Base-by-base conservation (phyloP, 2,797 vertebrate species). In the Gallinago nigripennis region DNA sequence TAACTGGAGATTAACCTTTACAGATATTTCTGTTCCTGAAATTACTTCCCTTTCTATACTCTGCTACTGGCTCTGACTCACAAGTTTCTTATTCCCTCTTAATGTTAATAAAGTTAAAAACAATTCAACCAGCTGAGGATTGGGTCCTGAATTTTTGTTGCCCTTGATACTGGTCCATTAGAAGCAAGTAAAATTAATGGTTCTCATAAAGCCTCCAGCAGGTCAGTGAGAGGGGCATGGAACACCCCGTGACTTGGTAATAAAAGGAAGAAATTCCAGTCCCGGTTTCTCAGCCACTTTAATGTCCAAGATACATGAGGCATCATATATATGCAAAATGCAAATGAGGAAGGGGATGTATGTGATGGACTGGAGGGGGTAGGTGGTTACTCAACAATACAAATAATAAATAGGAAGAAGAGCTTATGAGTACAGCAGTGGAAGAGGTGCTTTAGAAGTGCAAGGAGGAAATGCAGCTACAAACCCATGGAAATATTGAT, bases 21-120 rank as follows among this genome's bases (percentile, higher is more conserved):
- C 78, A 88, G 90, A 93, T 95, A 96, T 94, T 93, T 95, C 88
- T 95, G 84, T 96, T 97, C 94, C 93, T 94, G 86, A 95, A 96
- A 96, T 94, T 80, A 95, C 88, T 95, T 95, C 94, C 94, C 68
- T 90, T 96, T 95, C 92, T 93, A 28, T 58, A 50, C 27, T 84
- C 54, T 61, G 68, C 75, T 82, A 27, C 60, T 82, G 70, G 51
- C 48, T 93, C 39, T 82, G 53, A 53, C 68, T 90, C 53, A 91
- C 56, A 77, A 73, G 81, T 88, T 95, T 95, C 77, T 80, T 90
- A 90, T 64, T 84, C 94, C 73, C 13, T 89, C 75, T 88, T 84
- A 75, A 56, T 39, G 35, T 35, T 57, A 66, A 79, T 53, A 79
- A 88, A 81, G 45, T 60, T 86, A 37, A 90, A 88, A 94, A 51